These are phyloP conservation scores for Camelus dromedarius DNA, from an alignment of 2,113 vertebrate species.

Conservation along the genomic window DNA sequence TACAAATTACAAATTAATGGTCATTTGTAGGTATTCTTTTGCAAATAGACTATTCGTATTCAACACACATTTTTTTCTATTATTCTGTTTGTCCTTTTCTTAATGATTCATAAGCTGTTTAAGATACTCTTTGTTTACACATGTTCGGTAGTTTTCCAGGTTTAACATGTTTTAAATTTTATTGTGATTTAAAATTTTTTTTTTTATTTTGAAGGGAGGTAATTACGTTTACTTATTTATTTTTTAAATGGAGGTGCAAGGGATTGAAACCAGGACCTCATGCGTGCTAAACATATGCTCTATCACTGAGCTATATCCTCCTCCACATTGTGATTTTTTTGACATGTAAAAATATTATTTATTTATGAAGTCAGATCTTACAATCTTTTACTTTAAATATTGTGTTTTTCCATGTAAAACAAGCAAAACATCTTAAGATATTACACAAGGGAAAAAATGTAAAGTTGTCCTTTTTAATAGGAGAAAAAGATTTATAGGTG, in stretches of 20 bases:
- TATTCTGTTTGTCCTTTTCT: not conserved
- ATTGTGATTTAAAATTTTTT: no score
- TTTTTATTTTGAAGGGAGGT: no score
- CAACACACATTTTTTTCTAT: not conserved
- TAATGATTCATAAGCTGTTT: conserved; percentile 3
- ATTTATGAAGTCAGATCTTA: conserved; percentile 18
- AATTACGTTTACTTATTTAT: no score
- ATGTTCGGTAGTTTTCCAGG: not conserved
- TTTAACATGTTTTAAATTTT: not conserved
- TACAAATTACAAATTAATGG: not conserved
- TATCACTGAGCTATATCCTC: no score
- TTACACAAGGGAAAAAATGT: not conserved
- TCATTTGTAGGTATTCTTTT: not conserved
- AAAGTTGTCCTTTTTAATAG: not conserved
- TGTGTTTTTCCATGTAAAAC: not conserved
- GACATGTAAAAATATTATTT: not conserved
- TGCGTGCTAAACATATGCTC: no score
- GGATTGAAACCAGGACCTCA: no score
- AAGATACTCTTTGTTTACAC: not conserved
- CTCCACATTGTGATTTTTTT: not conserved
- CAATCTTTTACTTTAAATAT: not conserved
- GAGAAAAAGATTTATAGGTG: not conserved
- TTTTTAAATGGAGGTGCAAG: no score
- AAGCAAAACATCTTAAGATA: not conserved
- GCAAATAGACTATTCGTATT: not conserved